These are phyloP conservation scores for Drosophila willistoni DNA, from an alignment of 1,140 invertebrate species.

Conservation along the genomic window DNA sequence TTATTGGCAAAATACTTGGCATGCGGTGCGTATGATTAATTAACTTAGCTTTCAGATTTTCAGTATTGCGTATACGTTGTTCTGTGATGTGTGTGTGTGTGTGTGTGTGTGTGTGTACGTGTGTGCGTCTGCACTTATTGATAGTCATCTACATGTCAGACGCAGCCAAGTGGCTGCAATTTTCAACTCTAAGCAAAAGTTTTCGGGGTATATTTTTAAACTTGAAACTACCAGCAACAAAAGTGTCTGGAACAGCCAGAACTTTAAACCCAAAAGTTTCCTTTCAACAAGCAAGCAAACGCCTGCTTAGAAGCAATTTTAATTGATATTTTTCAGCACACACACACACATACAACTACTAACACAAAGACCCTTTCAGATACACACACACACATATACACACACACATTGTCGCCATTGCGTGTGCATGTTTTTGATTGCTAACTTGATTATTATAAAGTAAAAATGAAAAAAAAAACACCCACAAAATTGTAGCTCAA, in stretches of 20 bases:
- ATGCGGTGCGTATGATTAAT: constrained; percentile 70
- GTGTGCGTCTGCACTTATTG: constrained; percentile 40
- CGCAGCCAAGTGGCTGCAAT: constrained; percentile 45
- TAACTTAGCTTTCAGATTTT: constrained; percentile 44
- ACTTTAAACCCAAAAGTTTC: constrained; percentile 62
- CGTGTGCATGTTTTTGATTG: constrained; percentile 70
- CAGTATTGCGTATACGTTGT: constrained; percentile 48
- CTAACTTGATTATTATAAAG: constrained; percentile 69
- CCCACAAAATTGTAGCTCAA: constrained; percentile 22
- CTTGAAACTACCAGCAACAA: constrained; percentile 59
- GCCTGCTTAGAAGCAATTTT: constrained; percentile 68
- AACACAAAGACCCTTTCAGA: constrained; percentile 4
- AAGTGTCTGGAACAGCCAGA: constrained; percentile 67
- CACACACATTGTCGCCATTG: constrained; percentile 48
- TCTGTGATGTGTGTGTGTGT: neutral
- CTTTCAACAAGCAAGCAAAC: constrained; percentile 50
- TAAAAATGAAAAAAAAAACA: neutral
- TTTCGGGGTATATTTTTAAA: constrained; percentile 9
- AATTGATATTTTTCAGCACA: constrained; percentile 70
- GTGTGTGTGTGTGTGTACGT: neutral
- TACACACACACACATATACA: constrained; percentile 18
- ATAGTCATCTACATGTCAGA: constrained; percentile 47
- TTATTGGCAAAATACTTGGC: constrained; percentile 51
- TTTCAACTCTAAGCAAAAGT: constrained; percentile 47
- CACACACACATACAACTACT: constrained; percentile 23